Evolutionary conservation across 2,113 vertebrate genomes (phyloP), one percentile per base, ranked within the genome.

Genomic region (Noturus placidus): DNA sequence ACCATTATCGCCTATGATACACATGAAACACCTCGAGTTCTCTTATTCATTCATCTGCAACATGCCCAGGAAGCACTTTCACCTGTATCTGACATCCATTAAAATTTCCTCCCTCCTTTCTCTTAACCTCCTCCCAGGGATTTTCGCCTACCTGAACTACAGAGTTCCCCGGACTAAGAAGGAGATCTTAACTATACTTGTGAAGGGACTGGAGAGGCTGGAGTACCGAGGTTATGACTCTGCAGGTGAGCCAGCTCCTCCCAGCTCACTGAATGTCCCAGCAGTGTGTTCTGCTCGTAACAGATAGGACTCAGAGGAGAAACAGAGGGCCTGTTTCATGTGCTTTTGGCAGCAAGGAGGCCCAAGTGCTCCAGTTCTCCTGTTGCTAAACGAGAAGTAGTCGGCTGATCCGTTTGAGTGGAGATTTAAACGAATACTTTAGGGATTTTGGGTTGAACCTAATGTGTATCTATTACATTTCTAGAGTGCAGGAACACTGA

Each of bases 181-280:
- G 91, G 97, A 97, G 93, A 98, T 99, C 93, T 97, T 97, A 92
- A 96, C 97, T 91, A 99, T 95, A 17, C 93, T 99, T 81, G 95
- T 99, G 92, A 99, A 96, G 92, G 98, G 98, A 79, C 95, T 99
- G 82, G 97, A 97, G 95, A 96, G 98, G 42, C 95, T 99, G 87
- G 98, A 99, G 93, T 99, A 99, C 95, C 96, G 98, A 95, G 98
- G 98, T 30, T 99, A 99, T 85, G 98, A 99, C 95, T 99, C 98
- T 63, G 98, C 98, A 96, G 98, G 98, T 99, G 92, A 90, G 93
- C 61, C 77, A 19, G 14, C 69, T 84, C 72, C 83, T 92, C 89
- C 90, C 87, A 85, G 63, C 69, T 52, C 56, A 30, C 57, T 52
- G 22, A 80, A 57, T 76, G 22, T 87, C 76, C 82, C 79, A 65